Evolutionary conservation across 2,113 vertebrate genomes (phyloP), one percentile per base, ranked within the genome.

Genomic region (Heptranchias perlo): DNA sequence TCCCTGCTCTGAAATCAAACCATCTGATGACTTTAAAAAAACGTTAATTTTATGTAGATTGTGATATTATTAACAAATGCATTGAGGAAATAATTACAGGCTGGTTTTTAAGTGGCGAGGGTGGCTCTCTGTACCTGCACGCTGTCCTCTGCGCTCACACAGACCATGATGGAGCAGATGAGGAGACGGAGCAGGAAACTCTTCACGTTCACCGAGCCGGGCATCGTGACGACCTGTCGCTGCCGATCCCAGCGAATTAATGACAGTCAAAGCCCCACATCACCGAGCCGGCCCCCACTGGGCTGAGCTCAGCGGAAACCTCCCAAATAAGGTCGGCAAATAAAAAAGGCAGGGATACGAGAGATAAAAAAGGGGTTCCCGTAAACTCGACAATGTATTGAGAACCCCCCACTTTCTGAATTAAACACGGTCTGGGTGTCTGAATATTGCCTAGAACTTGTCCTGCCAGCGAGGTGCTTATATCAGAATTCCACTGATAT

Each of bases 281-380:
- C 4, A 0, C 2, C 11, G 13, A 35, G 6, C n/a, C n/a, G n/a
- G 31, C 44, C 25, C 47, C 3, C 4, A 0, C 2, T 3, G 13
- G 31, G 6, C 31, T 58, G 31, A 58, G 49, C 86, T 89, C 86
- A 31, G 87, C 49, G 54, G 87, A 92, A 92, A 92, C 13, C 31
- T 54, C 10, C 8, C 25, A 82, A 82, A 47, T 44, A 82, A 31
- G 4, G 4, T 61, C 28, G 31, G 6, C 58, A 23, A 82, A n/a
- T n/a, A n/a, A 82, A 39, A 44, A 44, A 44, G 35, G 73, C 44
- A 82, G 39, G 16, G 21, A 31, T 35, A 11, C 6, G 69, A 35
- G 78, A 47, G 78, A 23, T 21, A 78, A 1, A n/a, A n/a, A n/a
- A n/a, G n/a, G n/a, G n/a, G n/a, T n/a, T n/a, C n/a, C n/a, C n/a